Evolutionary conservation across 2,113 vertebrate genomes (phyloP).

Genomic region (pig (Sus scrofa)): T2T-Sscrofa CM000826.6:40797501-40798000

Average conservation of each 20-base stretch:
- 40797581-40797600: constrained; percentile 57
- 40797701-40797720: not conserved
- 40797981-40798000: not conserved
- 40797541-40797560: not conserved
- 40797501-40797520: too few species aligned
- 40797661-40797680: not conserved
- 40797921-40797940: not conserved
- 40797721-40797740: not conserved
- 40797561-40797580: not conserved
- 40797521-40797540: not conserved
- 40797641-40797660: not conserved
- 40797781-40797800: not conserved
- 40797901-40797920: not conserved
- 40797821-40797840: not conserved
- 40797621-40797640: constrained; percentile 69
- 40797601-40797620: constrained; percentile 55
- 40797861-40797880: not conserved
- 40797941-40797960: not conserved
- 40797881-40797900: not conserved
- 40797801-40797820: not conserved
- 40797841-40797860: not conserved
- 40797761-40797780: not conserved
- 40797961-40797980: not conserved
- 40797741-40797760: not conserved
- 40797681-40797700: constrained; percentile 35